A percentile compares a stretch with the other conserved stretches of the same genome.
These are phyloP conservation scores for Drosophila tanythrix DNA, from an alignment of 2,888 invertebrate species.

Conservation along the genomic window DNA sequence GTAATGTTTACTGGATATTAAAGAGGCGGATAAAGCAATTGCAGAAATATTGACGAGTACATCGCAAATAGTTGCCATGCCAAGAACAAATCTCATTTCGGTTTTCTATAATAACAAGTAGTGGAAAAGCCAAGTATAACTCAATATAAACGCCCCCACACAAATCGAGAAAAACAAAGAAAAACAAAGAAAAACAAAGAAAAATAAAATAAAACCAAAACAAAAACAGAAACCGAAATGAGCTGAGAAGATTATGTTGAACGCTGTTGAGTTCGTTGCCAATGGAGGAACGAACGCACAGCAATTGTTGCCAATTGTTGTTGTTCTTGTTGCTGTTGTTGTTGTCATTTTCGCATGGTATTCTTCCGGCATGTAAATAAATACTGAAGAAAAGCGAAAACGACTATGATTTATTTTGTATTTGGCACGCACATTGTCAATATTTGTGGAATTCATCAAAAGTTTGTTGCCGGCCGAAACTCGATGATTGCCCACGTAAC, in stretches of 20 bases:
- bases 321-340: conserved; percentile 32
- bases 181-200: too few species aligned
- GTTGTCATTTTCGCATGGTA: conserved; percentile 48
- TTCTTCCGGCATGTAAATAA: conserved; percentile 77
- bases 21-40: background rate
- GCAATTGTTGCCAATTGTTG: conserved; percentile 30
- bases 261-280: conserved; percentile 46
- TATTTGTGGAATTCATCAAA: conserved; percentile 77
- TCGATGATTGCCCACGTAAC: conserved; percentile 44
- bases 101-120: conserved; percentile 49
- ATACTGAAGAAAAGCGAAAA: conserved; percentile 60
- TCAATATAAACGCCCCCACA: conserved; percentile 28
- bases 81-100: conserved; percentile 47
- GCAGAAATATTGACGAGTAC: conserved; percentile 17
- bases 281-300: conserved; percentile 33
- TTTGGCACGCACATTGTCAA: conserved; percentile 77
- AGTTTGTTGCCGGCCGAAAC: conserved; percentile 23
- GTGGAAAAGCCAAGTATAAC: conserved; percentile 28
- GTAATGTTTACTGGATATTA: background rate
- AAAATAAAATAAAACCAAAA: background rate
- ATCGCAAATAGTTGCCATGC: conserved; percentile 54
- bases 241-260: conserved; percentile 72
- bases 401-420: conserved; percentile 74
- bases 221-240: conserved; percentile 40
- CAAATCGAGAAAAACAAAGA: background rate